Conservation (phyloP, 92 coral and sea anemone genomes). For the Palythoa grandis region DNA sequence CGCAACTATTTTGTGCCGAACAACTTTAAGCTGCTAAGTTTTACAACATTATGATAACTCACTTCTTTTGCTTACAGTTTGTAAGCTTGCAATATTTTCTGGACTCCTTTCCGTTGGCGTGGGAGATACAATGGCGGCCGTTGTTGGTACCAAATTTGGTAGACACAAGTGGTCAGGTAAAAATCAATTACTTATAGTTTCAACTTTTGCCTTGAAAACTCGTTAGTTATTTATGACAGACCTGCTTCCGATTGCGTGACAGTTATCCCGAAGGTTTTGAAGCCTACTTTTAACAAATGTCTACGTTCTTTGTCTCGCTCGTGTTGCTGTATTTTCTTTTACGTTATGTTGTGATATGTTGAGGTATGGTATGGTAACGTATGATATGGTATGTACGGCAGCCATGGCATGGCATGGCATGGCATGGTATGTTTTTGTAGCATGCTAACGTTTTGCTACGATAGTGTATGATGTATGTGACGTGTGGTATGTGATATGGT, state of each 20-base stretch:
- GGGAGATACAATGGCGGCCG: constrained; percentile 94
- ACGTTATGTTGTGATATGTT: too few species aligned
- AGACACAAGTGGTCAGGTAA: constrained; percentile 83
- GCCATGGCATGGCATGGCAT: neutral
- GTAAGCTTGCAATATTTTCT: constrained; percentile 80
- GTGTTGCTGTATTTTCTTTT: too few species aligned
- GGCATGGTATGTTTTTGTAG: neutral
- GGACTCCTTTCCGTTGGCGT: constrained; percentile 90
- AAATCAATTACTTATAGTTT: neutral
- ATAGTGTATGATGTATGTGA: neutral
- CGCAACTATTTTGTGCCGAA: too few species aligned
- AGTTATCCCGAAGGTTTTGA: too few species aligned
- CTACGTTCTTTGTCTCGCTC: too few species aligned
- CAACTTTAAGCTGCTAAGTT: too few species aligned
- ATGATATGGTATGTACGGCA: neutral
- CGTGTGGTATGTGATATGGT: neutral
- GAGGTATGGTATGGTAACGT: neutral
- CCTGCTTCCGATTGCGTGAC: neutral
- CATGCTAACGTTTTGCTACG: neutral
- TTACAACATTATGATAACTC: neutral
- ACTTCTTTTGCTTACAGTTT: constrained; percentile 45
- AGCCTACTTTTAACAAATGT: too few species aligned
- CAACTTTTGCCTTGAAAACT: too few species aligned
- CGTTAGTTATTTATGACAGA: neutral
- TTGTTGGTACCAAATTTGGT: constrained; percentile 84